A percentile compares a stretch with the other conserved stretches of the same genome.
phyloP scores from a whole-genome alignment of 2,888 invertebrate species.

The Eupithecia insigniata region DNA sequence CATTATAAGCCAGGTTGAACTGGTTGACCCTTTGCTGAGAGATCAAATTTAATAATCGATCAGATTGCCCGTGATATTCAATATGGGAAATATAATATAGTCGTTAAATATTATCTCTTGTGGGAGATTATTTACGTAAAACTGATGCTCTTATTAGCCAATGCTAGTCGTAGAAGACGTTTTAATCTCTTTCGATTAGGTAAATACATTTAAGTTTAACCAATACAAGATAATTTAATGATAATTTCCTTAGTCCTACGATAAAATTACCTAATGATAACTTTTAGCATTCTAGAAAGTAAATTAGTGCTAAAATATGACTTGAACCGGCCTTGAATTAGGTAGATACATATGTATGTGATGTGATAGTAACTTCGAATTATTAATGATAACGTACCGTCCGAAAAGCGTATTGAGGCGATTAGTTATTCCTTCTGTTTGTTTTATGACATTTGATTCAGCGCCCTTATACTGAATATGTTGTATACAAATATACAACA shows the following conservation, averaged over 20 bases:
- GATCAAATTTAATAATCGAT: slow-evolving; percentile 36
- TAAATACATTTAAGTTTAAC: background rate
- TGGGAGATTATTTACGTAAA: background rate
- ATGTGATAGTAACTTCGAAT: too few species aligned
- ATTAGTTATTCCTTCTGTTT: too few species aligned
- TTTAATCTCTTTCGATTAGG: too few species aligned
- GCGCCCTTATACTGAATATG: too few species aligned
- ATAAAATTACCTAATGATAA: background rate
- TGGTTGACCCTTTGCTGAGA: slow-evolving; percentile 29
- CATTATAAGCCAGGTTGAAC: slow-evolving; percentile 45
- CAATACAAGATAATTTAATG: background rate
- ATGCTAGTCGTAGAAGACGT: background rate
- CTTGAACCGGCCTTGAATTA: too few species aligned
- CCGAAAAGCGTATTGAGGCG: too few species aligned
- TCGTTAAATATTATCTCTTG: slow-evolving; percentile 6
- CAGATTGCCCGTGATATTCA: slow-evolving; percentile 21
- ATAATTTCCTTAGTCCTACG: background rate
- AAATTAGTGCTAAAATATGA: background rate
- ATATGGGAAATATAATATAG: slow-evolving; percentile 12
- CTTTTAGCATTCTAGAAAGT: background rate
- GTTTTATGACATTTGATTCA: too few species aligned
- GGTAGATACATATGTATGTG: too few species aligned
- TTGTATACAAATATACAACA: too few species aligned
- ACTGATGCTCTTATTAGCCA: background rate
- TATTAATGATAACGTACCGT: too few species aligned